Evolutionary conservation across 2,888 invertebrate genomes (phyloP), one percentile per base, ranked within the genome.

Genomic region (Mystacides longicornis): DNA sequence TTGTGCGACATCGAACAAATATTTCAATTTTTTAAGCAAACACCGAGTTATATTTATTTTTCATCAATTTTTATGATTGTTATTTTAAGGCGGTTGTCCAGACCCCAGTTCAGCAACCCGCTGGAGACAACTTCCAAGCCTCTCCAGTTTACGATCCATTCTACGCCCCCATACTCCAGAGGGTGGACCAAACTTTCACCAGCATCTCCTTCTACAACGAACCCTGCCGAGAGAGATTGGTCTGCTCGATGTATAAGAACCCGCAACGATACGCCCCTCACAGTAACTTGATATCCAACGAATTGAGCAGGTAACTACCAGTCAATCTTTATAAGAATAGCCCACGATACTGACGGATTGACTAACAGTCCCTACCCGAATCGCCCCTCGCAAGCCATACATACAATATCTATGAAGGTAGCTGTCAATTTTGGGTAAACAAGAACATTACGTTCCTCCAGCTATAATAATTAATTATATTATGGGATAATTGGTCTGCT

Each of bases 271-370:
- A 87, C 65, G 85, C 89, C 58, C 93, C 92, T 0, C 88, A 89
- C 68, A 92, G 92, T 68, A 93, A 93, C 71, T 79, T 91, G 58
- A 81, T 93, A 52, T 92, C 92, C 18, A 87, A 87, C 43, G 91
- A 92, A 68, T 77, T 93, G 47, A 92, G 92, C 81, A 89, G 92
- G 93, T 92, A 70, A 80, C 83, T n/a, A n/a, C n/a, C n/a, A n/a
- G n/a, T n/a, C n/a, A n/a, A n/a, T n/a, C n/a, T n/a, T n/a, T n/a
- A n/a, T n/a, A n/a, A n/a, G n/a, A n/a, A n/a, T n/a, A n/a, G n/a
- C n/a, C n/a, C n/a, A n/a, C n/a, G n/a, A n/a, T n/a, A n/a, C n/a
- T n/a, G n/a, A n/a, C n/a, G n/a, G n/a, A n/a, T n/a, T n/a, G n/a
- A n/a, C n/a, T n/a, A n/a, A n/a, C n/a, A n/a, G n/a, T n/a, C n/a